Base-by-base conservation (phyloP, 2,113 vertebrate genomes). In the Okapia johnstoni region DNA sequence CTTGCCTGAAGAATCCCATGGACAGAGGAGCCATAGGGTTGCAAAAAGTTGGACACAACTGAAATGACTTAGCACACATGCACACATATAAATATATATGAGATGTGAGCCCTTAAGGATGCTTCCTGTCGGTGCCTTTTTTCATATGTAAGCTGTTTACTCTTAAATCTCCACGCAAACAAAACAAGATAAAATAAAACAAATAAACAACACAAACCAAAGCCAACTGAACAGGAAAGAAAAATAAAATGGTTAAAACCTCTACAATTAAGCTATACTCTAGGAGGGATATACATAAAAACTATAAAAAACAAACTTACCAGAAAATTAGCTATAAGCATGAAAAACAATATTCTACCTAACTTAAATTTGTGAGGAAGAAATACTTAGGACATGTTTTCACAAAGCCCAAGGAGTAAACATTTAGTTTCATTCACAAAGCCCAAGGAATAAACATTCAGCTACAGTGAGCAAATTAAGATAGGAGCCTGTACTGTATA, bases 261-360 rank as follows among this genome's bases (percentile, higher is more conserved):
- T 7, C 15, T 63, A 57, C 12, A 57, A 79, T n/a, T 73, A 57
- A 85, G 23, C 11, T 54, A 15, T 7, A 36, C 33, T 88, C 13
- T 40, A 15, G 12, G 7, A 30, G 66, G 17, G 10, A 58, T 11
- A 40, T 17, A n/a, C 3, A 36, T 6, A 21, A 16, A 28, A 88
- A 9, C 15, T 87, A 7, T 61, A 19, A 11, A 33, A 92, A 92
- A 84, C 30, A 55, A 92, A 25, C 21, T 13, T 33, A 25, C 2
- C 5, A 23, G 36, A 70, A 63, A 93, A 81, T 30, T 88, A 40
- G 28, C 77, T 40, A n/a, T 57, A 61, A 25, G n/a, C 58, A 58
- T 46, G 26, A 96, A n/a, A 86, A n/a, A 66, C 73, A 85, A 33
- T 60, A 93, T 92, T 93, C 15, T 50, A 40, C 40, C 30, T 85